phyloP scores from a whole-genome alignment of 1,140 invertebrate genomes.

The Periplaneta americana region DNA sequence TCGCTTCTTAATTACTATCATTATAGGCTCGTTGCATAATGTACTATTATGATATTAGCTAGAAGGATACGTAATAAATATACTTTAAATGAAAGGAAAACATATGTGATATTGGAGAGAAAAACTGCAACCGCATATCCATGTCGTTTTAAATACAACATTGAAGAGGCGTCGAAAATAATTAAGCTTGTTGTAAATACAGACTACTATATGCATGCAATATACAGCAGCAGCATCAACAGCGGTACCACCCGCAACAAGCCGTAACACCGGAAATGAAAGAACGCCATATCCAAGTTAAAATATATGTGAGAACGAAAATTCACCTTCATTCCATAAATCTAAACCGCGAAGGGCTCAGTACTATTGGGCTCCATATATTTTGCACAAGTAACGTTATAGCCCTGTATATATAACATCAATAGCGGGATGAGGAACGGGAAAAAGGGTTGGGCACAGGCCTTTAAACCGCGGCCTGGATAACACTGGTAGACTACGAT shows the following conservation, averaged over 20 bases:
- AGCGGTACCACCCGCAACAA: no score
- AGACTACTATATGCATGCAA: no score
- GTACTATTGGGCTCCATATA: neutral
- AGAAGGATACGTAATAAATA: no score
- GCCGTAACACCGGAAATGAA: neutral
- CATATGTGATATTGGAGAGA: no score
- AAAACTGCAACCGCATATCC: no score
- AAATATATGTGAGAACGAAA: conserved; percentile 3
- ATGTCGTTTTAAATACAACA: neutral
- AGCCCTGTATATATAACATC: neutral
- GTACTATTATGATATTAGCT: no score
- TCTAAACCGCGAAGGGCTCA: neutral
- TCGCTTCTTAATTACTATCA: no score
- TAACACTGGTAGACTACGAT: neutral
- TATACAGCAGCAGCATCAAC: neutral
- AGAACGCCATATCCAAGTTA: neutral
- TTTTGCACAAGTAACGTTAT: neutral
- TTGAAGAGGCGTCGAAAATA: neutral
- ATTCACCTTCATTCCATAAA: conserved; percentile 4
- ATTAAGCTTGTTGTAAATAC: neutral
- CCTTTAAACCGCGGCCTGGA: neutral
- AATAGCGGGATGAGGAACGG: neutral
- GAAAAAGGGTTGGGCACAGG: neutral
- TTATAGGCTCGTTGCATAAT: no score
- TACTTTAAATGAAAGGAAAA: no score